Evolutionary conservation across 2,113 vertebrate species (phyloP).

Genomic region (Notiomystis cincta): DNA sequence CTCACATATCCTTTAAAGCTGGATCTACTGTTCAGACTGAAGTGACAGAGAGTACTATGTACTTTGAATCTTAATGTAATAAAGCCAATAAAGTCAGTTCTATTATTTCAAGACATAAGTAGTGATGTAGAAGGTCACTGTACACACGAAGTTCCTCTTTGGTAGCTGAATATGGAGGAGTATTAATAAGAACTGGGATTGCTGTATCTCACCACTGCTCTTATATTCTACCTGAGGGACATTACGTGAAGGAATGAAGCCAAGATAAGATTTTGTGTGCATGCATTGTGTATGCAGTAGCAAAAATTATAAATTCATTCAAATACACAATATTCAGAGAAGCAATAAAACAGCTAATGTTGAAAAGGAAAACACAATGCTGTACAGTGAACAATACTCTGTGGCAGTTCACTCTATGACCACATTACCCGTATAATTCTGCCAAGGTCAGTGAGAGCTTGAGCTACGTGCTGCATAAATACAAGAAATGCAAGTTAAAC

Average conservation of each 20-base stretch:
- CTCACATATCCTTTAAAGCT: not conserved
- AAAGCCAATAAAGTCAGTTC: not conserved
- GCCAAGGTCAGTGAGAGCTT: not conserved
- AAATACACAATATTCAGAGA: not conserved
- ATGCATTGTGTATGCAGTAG: not conserved
- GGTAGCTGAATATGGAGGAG: not conserved
- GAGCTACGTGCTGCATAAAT: not conserved
- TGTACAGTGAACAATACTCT: not conserved
- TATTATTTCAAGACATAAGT: not conserved
- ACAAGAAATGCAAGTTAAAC: not conserved
- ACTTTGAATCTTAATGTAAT: not conserved
- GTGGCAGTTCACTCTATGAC: not conserved
- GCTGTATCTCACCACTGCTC: not conserved
- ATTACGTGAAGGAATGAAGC: not conserved
- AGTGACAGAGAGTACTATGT: not conserved
- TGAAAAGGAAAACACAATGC: not conserved
- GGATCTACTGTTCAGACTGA: not conserved
- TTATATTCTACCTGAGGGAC: not conserved
- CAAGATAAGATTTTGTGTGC: not conserved
- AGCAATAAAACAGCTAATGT: not conserved
- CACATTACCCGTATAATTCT: not conserved
- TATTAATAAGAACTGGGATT: not conserved
- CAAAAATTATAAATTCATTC: not conserved
- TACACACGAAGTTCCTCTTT: not conserved
- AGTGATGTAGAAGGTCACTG: not conserved